phyloP scores from a whole-genome alignment of 2,113 vertebrate genomes.

The Crotophaga sulcirostris region DNA sequence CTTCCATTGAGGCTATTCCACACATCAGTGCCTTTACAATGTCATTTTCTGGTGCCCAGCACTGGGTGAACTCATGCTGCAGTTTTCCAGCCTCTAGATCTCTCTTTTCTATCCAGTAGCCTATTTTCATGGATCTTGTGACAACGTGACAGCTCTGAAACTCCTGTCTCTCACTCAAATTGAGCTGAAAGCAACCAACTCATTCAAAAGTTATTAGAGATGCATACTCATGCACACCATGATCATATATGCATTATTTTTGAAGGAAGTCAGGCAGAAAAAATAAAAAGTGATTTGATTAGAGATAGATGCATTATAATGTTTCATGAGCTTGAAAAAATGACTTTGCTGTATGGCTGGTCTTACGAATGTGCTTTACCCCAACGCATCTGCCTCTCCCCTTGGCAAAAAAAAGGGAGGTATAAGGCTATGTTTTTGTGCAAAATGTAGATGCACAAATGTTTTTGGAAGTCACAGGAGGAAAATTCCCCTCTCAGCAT shows the following conservation, averaged over 20 bases:
- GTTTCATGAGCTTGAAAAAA: slow-evolving; percentile 14
- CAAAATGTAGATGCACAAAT: not conserved
- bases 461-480: not conserved
- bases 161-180: not conserved
- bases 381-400: too few relatives aligned
- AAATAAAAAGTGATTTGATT: slow-evolving; percentile 36
- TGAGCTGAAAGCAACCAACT: slow-evolving; percentile 18
- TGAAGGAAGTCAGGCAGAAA: slow-evolving; percentile 11
- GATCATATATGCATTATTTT: not conserved
- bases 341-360: not conserved
- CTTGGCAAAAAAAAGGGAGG: not conserved
- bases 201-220: slow-evolving; percentile 26
- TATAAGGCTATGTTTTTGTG: not conserved
- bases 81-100: not conserved
- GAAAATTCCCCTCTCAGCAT: not conserved
- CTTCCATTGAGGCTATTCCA: not conserved
- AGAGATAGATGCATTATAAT: not conserved
- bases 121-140: not conserved
- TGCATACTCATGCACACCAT: slow-evolving; percentile 23
- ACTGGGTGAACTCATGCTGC: not conserved
- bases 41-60: not conserved
- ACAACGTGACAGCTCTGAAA: not conserved
- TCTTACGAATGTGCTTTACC: not conserved
- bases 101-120: not conserved
- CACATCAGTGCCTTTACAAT: not conserved